These are phyloP conservation scores for Heliconius himera DNA, from an alignment of 1,140 invertebrate species.

Conservation along the genomic window DNA sequence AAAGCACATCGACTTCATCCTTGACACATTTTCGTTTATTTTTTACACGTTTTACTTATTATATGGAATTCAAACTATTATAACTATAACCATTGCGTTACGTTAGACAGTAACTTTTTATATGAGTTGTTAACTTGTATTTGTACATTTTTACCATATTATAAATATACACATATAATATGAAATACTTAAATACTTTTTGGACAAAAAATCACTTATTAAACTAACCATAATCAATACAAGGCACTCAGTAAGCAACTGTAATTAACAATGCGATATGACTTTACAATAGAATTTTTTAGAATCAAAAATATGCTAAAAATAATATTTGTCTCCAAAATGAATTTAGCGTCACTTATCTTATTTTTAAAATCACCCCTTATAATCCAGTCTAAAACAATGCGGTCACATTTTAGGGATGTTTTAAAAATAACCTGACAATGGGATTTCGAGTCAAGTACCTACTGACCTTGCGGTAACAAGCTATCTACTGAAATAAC, in stretches of 20 bases:
- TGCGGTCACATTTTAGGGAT: slow-evolving; percentile 23
- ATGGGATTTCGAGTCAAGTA: slow-evolving; percentile 21
- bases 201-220: too few species aligned
- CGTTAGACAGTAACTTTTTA: too few species aligned
- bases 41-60: neutral
- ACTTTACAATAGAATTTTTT: too few species aligned
- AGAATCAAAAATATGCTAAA: too few species aligned
- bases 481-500: slow-evolving; percentile 21
- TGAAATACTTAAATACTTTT: too few species aligned
- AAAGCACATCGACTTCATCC: neutral
- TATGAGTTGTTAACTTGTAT: too few species aligned
- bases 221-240: too few species aligned
- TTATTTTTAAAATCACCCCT: neutral
- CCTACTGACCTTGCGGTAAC: slow-evolving; percentile 16
- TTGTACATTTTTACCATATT: too few species aligned
- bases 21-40: neutral
- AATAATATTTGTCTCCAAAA: neutral
- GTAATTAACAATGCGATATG: too few species aligned
- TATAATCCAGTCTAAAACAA: slow-evolving; percentile 10
- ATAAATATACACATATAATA: too few species aligned
- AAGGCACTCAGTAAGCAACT: too few species aligned
- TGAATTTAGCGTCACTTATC: neutral
- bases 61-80: neutral
- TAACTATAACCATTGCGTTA: neutral
- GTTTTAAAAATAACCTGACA: slow-evolving; percentile 26